Conservation (phyloP, 1,140 invertebrate genomes). For the Maconellicoccus hirsutus region DNA sequence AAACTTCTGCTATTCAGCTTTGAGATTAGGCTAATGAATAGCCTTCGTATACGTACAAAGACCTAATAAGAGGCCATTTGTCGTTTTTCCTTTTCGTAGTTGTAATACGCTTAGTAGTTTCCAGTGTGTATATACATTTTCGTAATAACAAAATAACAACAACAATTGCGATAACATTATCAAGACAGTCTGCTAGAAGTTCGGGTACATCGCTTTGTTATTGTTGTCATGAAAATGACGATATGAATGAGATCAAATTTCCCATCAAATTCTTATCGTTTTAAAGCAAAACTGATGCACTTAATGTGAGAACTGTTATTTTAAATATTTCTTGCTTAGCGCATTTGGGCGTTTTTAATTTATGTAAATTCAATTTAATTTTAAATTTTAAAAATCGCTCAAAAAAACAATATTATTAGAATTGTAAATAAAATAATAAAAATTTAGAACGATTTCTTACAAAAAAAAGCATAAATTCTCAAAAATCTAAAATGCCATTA, state of each 20-base stretch:
- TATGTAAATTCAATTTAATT: too few relatives aligned
- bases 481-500: too few relatives aligned
- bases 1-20: neutral
- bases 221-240: neutral
- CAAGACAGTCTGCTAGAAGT: neutral
- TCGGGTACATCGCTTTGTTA: neutral
- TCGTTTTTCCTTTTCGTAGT: neutral
- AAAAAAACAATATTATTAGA: too few relatives aligned
- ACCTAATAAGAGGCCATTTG: conserved; percentile 7
- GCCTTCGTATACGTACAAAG: neutral
- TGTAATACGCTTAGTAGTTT: neutral
- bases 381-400: too few relatives aligned
- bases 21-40: conserved; percentile 4
- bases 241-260: neutral
- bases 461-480: too few relatives aligned
- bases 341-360: too few relatives aligned
- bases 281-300: too few relatives aligned
- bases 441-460: too few relatives aligned
- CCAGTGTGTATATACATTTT: neutral
- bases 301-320: too few relatives aligned
- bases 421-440: too few relatives aligned
- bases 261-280: too few relatives aligned
- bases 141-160: conserved; percentile 4
- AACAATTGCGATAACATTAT: conserved; percentile 1
- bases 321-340: too few relatives aligned